Evolutionary conservation across 2,113 vertebrate species (phyloP), one percentile per base, ranked within the genome.

Genomic region (Gasterosteus nipponicus): DNA sequence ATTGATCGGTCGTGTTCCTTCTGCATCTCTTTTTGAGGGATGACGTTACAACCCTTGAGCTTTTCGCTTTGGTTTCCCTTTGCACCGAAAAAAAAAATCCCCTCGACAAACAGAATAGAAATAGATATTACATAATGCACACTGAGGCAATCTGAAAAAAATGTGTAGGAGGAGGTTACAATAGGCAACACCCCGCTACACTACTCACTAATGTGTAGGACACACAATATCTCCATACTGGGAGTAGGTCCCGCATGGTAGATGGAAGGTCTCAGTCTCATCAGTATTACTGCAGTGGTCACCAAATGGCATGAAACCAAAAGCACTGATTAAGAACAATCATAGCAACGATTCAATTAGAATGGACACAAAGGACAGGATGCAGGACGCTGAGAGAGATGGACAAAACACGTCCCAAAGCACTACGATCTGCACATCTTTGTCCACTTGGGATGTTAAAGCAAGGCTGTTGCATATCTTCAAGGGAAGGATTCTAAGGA

Each of bases 321-420:
- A 76, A 83, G 81, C 29, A 6, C 78, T 60, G 67, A 89, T 90
- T 80, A 86, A 68, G 60, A 59, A 35, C 75, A 82, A 90, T 91
- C 90, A 90, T 90, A 78, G 73, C 66, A 29, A 69, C 81, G 81
- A 89, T 88, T 83, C 89, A 89, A 91, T 77, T 69, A 70, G 83
- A 75, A 85, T 65, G 42, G 62, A 80, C 78, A 88, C 81, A 88
- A 88, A 84, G 67, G 73, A 79, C 47, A 51, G 78, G 73, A 74
- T 3, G 16, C 63, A 2, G 31, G 60, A 86, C 2, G 65, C 81
- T 0, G 68, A 38, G 74, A 83, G 83, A 85, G 80, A 85, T 77
- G 75, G 77, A 47, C 18, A 10, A 12, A 86, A 80, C 82, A 65
- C 2, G 67, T 87, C 83, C 87, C 86, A 60, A 35, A 78, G 61